Base-by-base conservation (phyloP, 2,797 vertebrate genomes). In the Crocodylus rhombifer region DNA sequence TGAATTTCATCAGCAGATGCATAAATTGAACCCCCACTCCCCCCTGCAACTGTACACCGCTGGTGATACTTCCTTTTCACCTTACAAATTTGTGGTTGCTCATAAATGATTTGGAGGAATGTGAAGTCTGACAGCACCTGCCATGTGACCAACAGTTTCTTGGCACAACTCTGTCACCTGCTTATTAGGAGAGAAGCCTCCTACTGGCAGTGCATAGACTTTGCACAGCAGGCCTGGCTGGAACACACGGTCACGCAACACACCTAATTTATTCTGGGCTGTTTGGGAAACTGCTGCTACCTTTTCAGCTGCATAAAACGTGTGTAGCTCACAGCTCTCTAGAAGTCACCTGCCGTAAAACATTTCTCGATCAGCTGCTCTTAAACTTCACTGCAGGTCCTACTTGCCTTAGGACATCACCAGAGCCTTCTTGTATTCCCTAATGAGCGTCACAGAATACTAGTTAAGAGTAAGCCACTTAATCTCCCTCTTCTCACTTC, bases 391-490 rank as follows among this genome's bases (percentile, higher is more conserved):
- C 30, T 84, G 25, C 12, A 2, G 4, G 13, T 80, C 17, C 83
- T 82, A 6, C 3, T 56, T n/a, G 36, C 14, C 42, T 36, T 55
- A 62, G 26, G 65, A 69, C 76, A 75, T 62, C 69, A 57, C 28
- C 0, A 0, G 3, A 2, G 1, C 26, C 14, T 17, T 18, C 12
- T 26, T 25, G 26, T 33, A 17, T 18, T 83, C 65, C 14, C 51
- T 56, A n/a, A 60, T 28, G 51, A 83, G 62, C 30, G 1, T 10
- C 69, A 79, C 71, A 89, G 87, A 85, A 0, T 2, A 63, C 42
- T 51, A 51, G 42, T 51, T 51, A 51, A 51, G 42, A 51, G 42
- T 51, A 51, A 51, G 10, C 42, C 21, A 9, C 60, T 61, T 23
- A 23, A 23, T 25, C 60, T 61, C 23, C 21, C 6, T 23, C 60